Base-by-base conservation (phyloP, 2,113 vertebrate species). In the Ophthalmolycus amberensis region DNA sequence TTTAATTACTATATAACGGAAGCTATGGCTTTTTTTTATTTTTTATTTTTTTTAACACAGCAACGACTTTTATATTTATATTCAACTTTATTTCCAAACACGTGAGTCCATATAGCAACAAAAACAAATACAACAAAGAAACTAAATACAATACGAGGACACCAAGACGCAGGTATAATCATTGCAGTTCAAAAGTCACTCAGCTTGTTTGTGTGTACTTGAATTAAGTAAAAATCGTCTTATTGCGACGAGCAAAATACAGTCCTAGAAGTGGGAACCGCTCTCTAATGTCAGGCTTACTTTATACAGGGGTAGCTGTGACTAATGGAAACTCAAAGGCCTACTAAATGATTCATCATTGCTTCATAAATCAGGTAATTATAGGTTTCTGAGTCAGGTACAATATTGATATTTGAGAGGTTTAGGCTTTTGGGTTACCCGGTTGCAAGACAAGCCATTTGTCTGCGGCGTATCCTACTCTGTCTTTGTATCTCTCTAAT, bases 361-460 rank as follows among this genome's bases (percentile, higher is more conserved):
- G 22, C 78, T 68, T 72, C 32, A 38, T 72, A n/a, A 65, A 69
- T 66, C n/a, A n/a, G 42, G 12, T 27, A 50, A 44, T 72, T 46
- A 54, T 46, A 46, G n/a, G 9, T 71, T 38, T 68, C 9, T 76
- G 22, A 37, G 67, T 44, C 62, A 1, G 8, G 62, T 44, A 44
- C 32, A 62, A 44, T 65, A 38, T 64, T 38, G 20, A 58, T 62
- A 15, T 77, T 52, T 72, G 3, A 52, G 9, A 63, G 32, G 11
- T 63, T 63, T 0, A 38, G n/a, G 27, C 34, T 8, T 71, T 38
- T 44, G 27, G 20, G 10, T 62, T 60, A 25, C 9, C 50, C 0
- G 9, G 3, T 48, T 63, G n/a, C 48, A 65, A 58, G 37, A 48
- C 40, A 65, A 59, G 22, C 29, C 15, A 58, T 50, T 27, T 50